Conservation (phyloP, 2,113 vertebrate species). For the Monopterus albus region DNA sequence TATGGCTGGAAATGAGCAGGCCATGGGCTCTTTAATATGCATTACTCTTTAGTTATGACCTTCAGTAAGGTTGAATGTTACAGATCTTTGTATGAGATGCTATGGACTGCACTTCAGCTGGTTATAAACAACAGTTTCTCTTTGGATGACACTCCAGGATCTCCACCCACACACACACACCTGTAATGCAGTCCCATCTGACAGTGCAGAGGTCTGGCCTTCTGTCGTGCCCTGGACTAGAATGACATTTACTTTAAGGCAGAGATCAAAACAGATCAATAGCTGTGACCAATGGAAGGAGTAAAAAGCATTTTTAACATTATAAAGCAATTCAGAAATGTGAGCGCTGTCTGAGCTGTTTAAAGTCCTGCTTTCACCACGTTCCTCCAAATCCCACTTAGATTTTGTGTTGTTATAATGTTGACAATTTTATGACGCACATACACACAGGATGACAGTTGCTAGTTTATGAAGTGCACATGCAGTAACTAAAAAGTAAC, state of each 20-base stretch:
- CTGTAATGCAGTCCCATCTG: conserved; percentile 18
- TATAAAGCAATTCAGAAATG: neutral
- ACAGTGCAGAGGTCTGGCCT: neutral
- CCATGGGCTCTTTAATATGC: too few species aligned
- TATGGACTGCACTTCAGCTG: too few species aligned
- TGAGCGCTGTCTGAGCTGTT: too few species aligned
- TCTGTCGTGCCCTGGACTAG: neutral
- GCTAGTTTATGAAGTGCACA: too few species aligned
- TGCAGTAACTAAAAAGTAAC: too few species aligned
- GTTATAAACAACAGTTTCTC: conserved; percentile 15
- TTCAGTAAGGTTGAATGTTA: too few species aligned
- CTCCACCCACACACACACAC: conserved; percentile 1
- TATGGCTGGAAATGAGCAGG: too few species aligned
- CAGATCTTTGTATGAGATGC: too few species aligned
- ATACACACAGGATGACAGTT: too few species aligned
- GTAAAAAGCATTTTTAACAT: neutral
- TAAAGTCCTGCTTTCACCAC: neutral
- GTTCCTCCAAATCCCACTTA: neutral
- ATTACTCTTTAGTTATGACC: too few species aligned
- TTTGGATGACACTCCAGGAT: conserved; percentile 15
- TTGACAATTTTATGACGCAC: too few species aligned
- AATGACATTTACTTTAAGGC: conserved; percentile 15
- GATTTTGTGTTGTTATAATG: too few species aligned
- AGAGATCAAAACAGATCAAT: conserved; percentile 17
- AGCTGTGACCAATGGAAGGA: neutral